Evolutionary conservation across 2,888 invertebrate species (phyloP).

Genomic region (Ectropis crepuscularia): DNA sequence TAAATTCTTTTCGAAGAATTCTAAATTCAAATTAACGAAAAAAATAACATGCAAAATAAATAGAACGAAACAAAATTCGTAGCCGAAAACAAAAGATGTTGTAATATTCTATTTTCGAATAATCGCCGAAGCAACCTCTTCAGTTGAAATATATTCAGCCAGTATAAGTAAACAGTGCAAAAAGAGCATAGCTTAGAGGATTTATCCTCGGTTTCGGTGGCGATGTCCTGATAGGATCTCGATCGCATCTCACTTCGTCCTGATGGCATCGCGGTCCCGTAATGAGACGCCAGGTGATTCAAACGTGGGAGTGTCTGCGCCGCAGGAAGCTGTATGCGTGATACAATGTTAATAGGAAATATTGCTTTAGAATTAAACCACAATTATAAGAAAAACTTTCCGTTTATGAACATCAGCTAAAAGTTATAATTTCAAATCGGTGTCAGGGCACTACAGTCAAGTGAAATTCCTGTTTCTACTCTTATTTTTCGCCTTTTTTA

Average conservation of each 20-base stretch:
- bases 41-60: not conserved
- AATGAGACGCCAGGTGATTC: conserved; percentile 60
- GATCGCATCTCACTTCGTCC: conserved; percentile 75
- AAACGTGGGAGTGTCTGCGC: conserved; percentile 37
- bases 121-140: conserved; percentile 9
- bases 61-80: too few species aligned
- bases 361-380: too few species aligned
- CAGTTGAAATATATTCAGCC: conserved; percentile 28
- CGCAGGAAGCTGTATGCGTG: conserved; percentile 37
- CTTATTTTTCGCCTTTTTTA: too few species aligned
- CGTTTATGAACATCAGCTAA: too few species aligned
- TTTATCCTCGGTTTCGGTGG: conserved; percentile 55
- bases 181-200: conserved; percentile 46
- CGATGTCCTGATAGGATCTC: conserved; percentile 63
- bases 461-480: too few species aligned
- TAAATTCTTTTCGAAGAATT: not conserved
- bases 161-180: conserved; percentile 41
- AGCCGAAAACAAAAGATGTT: not conserved
- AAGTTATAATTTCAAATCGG: too few species aligned
- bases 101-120: not conserved
- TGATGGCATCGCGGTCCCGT: conserved; percentile 71
- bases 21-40: not conserved
- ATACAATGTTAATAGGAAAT: conserved; percentile 38
- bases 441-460: too few species aligned
- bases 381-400: too few species aligned